Evolutionary conservation across 2,113 vertebrate species (phyloP), one percentile per base, ranked within the genome.

Genomic region (Colistium nudipinnis): DNA sequence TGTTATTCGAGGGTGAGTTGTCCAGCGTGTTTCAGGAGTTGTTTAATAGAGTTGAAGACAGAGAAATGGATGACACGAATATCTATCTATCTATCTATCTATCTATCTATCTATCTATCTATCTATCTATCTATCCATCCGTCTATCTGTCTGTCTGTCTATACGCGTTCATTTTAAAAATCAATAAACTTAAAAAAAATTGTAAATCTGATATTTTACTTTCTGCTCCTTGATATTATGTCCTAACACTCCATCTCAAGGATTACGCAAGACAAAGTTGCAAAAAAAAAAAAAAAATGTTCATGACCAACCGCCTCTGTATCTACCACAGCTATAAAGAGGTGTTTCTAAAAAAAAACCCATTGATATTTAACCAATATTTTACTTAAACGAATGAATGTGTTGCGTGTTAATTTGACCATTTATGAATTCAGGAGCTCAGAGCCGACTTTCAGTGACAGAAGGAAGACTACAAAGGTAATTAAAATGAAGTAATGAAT

Each of bases 1-100:
- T 93, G 79, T 87, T 93, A 54, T 84, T 95, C 69, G 93, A 95
- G 94, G 97, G 98, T 99, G 93, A 95, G 98, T 90, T 38, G 30
- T n/a, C 38, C 35, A 45, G 3, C n/a, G n/a, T n/a, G n/a, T 41
- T 53, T 39, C 17, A 19, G 41, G 1, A 43, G n/a, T 2, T 43
- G 7, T 7, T 9, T 3, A 12, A 12, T 20, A 3, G 22, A 45
- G 33, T 38, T 51, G 4, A 4, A 20, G 22, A 17, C 19, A 2
- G 17, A 20, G 6, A 44, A 3, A 1, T 45, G 43, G 10, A n/a
- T n/a, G n/a, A n/a, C n/a, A n/a, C n/a, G n/a, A n/a, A n/a, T n/a
- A n/a, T n/a, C n/a, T n/a, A n/a, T n/a, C n/a, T n/a, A n/a, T n/a
- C n/a, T n/a, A n/a, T n/a, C n/a, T n/a, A n/a, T n/a, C n/a, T n/a